A percentile compares a stretch with the other conserved stretches of the same genome.
Evolutionary conservation across 2,797 vertebrate genomes (phyloP).

Genomic region (Tadarida brasiliensis): DNA sequence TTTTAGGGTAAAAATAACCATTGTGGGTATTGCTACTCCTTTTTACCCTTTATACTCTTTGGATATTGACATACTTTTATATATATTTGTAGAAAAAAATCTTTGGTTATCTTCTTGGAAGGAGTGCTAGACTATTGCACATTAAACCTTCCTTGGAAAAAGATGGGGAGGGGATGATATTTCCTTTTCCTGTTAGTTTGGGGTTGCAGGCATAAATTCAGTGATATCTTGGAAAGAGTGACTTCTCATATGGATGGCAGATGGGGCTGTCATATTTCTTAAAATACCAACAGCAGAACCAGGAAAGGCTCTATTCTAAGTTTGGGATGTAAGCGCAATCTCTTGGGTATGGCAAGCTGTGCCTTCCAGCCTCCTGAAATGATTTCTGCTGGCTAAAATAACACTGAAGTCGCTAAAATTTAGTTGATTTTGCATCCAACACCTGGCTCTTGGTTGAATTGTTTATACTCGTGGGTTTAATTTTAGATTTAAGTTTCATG

Average conservation of each 20-base stretch:
- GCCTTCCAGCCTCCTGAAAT: constrained; percentile 79
- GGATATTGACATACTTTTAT: constrained; percentile 52
- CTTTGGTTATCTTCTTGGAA: constrained; percentile 77
- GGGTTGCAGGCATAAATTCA: constrained; percentile 80
- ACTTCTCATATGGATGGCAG: constrained; percentile 81
- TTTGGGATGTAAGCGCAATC: constrained; percentile 78
- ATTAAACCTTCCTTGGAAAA: constrained; percentile 81
- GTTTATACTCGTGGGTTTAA: constrained; percentile 83
- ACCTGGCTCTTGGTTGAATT: constrained; percentile 83
- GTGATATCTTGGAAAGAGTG: constrained; percentile 83
- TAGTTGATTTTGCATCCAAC: constrained; percentile 79
- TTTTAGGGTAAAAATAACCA: constrained; percentile 46
- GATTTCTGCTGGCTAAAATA: constrained; percentile 82
- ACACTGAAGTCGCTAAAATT: constrained; percentile 79
- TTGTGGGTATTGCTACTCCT: not conserved
- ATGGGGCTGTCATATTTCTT: constrained; percentile 84
- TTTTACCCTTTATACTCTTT: constrained; percentile 5
- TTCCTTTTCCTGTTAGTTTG: constrained; percentile 83
- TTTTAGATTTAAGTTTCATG: constrained; percentile 82
- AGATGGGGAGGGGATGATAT: constrained; percentile 71
- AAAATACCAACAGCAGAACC: constrained; percentile 82
- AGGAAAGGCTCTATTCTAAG: constrained; percentile 83
- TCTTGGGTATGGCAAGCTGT: constrained; percentile 80
- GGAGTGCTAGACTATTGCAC: constrained; percentile 75
- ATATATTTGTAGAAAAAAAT: constrained; percentile 46